phyloP scores from a whole-genome alignment of 2,888 invertebrate species.

The Smittia aterrima region DNA sequence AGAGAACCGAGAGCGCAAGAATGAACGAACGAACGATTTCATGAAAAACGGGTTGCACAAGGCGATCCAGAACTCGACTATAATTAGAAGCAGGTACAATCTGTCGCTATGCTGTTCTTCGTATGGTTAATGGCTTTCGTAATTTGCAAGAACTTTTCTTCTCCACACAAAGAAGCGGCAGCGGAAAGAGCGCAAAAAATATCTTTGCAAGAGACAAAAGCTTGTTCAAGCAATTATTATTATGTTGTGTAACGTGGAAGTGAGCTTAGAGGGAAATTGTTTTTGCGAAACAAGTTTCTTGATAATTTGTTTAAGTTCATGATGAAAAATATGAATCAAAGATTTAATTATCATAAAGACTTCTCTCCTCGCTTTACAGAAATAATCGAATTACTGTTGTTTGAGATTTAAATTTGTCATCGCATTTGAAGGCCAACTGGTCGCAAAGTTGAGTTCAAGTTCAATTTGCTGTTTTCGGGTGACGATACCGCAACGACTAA shows the following conservation, averaged over 20 bases:
- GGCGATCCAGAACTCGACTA: constrained; percentile 29
- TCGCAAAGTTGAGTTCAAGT: not conserved
- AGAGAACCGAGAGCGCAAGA: not conserved
- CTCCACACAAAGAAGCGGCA: not conserved
- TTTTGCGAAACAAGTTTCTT: too few relatives aligned
- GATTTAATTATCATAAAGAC: not conserved
- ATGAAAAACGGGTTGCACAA: constrained; percentile 36
- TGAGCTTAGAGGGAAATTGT: not conserved
- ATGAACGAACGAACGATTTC: not conserved
- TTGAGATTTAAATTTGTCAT: too few relatives aligned
- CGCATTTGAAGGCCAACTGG: not conserved
- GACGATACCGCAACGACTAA: not conserved
- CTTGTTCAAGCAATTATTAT: not conserved
- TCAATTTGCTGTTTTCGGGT: not conserved
- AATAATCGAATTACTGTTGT: too few relatives aligned
- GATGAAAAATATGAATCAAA: not conserved
- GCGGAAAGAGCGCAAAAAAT: not conserved
- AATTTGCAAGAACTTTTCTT: constrained; percentile 26
- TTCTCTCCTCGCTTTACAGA: too few relatives aligned
- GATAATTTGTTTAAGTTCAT: too few relatives aligned
- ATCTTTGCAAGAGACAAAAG: not conserved
- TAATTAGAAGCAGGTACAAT: constrained; percentile 40
- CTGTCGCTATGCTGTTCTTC: constrained; percentile 34
- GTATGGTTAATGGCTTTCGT: constrained; percentile 37
- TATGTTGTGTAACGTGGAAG: not conserved